A percentile compares a stretch with the other conserved stretches of the same genome.
These are phyloP conservation scores for Microchirus variegatus DNA, from an alignment of 2,797 vertebrate species.

Conservation along the genomic window DNA sequence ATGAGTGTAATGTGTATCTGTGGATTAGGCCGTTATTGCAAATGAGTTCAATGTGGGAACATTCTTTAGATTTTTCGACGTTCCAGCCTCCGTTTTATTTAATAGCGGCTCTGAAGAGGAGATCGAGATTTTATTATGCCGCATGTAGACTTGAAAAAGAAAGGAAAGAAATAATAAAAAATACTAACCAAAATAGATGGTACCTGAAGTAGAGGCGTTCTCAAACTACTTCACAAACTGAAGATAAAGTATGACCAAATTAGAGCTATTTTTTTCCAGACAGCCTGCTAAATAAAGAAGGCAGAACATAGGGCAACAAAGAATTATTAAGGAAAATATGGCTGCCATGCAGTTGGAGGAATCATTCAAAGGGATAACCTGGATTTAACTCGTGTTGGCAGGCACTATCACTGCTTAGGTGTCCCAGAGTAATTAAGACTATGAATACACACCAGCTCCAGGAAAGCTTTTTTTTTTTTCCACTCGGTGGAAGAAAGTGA, in stretches of 20 bases:
- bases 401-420: constrained; percentile 1
- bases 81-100: constrained; percentile 10
- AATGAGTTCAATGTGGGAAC: constrained; percentile 5
- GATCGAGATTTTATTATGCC: constrained; percentile 10
- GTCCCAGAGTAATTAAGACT: constrained; percentile 25
- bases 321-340: not conserved
- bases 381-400: constrained; percentile 8
- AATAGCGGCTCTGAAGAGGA: constrained; percentile 6
- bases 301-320: not conserved
- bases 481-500: constrained; percentile 3
- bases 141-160: constrained; percentile 30
- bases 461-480: constrained; percentile 1
- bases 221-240: not conserved
- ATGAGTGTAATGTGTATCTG: constrained; percentile 10
- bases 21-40: constrained; percentile 34
- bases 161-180: constrained; percentile 16
- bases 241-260: not conserved
- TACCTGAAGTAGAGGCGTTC: too few relatives aligned
- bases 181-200: not conserved
- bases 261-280: not conserved
- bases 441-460: constrained; percentile 10
- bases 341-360: not conserved
- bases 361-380: constrained; percentile 7
- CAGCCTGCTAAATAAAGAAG: constrained; percentile 1
- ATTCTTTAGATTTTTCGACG: constrained; percentile 18